These are phyloP conservation scores for Mesorhabditis belari DNA, from an alignment of 2,888 invertebrate species.

Conservation along the genomic window DNA sequence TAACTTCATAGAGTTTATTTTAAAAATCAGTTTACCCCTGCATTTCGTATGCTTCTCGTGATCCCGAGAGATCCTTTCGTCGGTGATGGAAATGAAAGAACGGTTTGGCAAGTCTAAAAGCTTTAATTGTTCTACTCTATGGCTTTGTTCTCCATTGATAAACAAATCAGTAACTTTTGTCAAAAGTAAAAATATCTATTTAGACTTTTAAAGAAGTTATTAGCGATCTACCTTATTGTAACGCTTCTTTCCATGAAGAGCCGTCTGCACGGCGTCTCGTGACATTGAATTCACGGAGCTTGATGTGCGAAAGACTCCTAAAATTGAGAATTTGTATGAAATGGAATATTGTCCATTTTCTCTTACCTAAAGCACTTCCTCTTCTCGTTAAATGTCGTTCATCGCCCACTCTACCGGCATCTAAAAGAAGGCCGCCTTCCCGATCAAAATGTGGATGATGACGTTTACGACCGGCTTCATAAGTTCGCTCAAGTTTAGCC, in stretches of 20 bases:
- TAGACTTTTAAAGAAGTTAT: too few relatives aligned
- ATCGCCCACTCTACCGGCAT: slow-evolving; percentile 1
- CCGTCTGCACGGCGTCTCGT: slow-evolving; percentile 23
- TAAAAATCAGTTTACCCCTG: neutral
- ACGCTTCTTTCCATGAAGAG: slow-evolving; percentile 16
- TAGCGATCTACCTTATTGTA: slow-evolving; percentile 16
- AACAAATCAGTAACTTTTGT: too few relatives aligned
- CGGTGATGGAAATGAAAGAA: slow-evolving; percentile 45
- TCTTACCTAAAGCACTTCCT: slow-evolving; percentile 18
- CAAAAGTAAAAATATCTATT: too few relatives aligned
- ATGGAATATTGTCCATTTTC: neutral
- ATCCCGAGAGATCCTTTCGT: slow-evolving; percentile 11
- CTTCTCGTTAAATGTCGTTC: slow-evolving; percentile 4
- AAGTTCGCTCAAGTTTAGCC: slow-evolving; percentile 43
- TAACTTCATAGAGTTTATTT: slow-evolving; percentile 11
- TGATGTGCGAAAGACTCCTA: slow-evolving; percentile 26
- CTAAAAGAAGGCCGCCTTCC: neutral
- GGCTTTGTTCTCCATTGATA: too few relatives aligned
- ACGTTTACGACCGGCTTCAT: slow-evolving; percentile 29
- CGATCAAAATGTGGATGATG: slow-evolving; percentile 1
- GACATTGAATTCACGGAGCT: slow-evolving; percentile 20
- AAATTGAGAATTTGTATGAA: neutral
- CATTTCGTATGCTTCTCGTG: neutral
- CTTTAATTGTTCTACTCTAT: neutral
- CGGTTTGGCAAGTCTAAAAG: slow-evolving; percentile 25